Conservation (phyloP, 2,797 vertebrate species). For the Sebastes diploproa region DNA sequence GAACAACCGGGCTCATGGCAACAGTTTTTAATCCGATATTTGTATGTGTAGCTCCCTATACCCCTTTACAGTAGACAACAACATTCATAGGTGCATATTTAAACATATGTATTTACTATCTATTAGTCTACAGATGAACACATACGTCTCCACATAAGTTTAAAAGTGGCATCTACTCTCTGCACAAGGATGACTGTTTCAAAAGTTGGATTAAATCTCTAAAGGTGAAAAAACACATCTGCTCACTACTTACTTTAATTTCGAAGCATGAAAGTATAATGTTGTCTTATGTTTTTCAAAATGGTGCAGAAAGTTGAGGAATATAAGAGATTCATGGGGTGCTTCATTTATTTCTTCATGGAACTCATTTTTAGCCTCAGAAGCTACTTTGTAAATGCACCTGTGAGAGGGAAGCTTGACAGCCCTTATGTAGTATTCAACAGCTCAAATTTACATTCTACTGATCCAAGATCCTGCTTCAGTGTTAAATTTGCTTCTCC, state of each 20-base stretch:
- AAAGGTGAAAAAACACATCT: background rate
- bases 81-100: no score
- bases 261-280: background rate
- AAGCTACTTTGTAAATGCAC: slow-evolving; percentile 1
- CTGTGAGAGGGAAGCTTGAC: background rate
- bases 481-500: background rate
- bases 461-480: background rate
- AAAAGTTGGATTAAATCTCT: background rate
- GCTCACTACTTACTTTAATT: background rate
- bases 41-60: no score
- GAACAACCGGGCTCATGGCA: no score
- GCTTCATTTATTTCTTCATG: background rate
- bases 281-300: background rate
- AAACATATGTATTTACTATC: no score
- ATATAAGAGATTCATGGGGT: background rate
- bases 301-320: background rate
- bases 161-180: background rate
- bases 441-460: slow-evolving; percentile 2
- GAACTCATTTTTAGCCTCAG: background rate
- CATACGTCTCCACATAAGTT: background rate
- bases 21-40: no score
- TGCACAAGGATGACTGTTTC: background rate
- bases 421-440: background rate
- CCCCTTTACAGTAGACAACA: no score
- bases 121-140: background rate